Base-by-base conservation (phyloP, 2,888 invertebrate genomes). In the Lasius fuliginosus region DNA sequence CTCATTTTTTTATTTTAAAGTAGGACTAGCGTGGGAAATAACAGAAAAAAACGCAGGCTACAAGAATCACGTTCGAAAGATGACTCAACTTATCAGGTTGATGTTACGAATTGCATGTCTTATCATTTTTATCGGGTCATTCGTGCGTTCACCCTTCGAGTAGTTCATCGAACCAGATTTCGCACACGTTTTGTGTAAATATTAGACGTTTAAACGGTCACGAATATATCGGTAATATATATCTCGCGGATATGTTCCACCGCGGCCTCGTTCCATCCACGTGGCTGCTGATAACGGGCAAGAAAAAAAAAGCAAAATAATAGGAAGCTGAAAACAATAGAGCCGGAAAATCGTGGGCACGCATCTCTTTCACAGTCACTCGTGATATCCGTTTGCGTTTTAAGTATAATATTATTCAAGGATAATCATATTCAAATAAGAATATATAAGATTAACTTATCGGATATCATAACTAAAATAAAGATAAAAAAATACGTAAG, bases 111-210 rank as follows among this genome's bases (percentile, higher is more conserved):
- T 91, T 88, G 87, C 89, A 58, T 84, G 85, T 84, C 86, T 90
- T 91, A 90, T 91, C 91, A 86, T 83, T 90, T 90, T 90, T 90
- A 90, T 90, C 90, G 86, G 83, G 64, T 82, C 82, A 85, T 64
- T 75, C 83, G 91, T 86, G 53, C 88, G 58, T 91, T 90, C 85
- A 90, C 91, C 89, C 87, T 75, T 69, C 36, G 40, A 46, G 8
- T 76, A 67, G 90, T 90, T 90, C 91, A 79, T 90, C 91, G 91
- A 88, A 87, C 90, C 84, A 88, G 85, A 86, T 88, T 87, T 86
- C 84, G 62, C 76, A 79, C 74, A 58, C 15, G 49, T 71, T 77
- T 84, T 65, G 83, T 49, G 85, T 79, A 84, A 90, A 90, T 75
- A 83, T 84, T 76, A 62, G 53, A 40, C n/a, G 60, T 33, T 40